Percentiles rank a stretch among this genome's conserved stretches.
phyloP scores from a whole-genome alignment of 1,140 invertebrate genomes.

The Saccostrea glomerata region DNA sequence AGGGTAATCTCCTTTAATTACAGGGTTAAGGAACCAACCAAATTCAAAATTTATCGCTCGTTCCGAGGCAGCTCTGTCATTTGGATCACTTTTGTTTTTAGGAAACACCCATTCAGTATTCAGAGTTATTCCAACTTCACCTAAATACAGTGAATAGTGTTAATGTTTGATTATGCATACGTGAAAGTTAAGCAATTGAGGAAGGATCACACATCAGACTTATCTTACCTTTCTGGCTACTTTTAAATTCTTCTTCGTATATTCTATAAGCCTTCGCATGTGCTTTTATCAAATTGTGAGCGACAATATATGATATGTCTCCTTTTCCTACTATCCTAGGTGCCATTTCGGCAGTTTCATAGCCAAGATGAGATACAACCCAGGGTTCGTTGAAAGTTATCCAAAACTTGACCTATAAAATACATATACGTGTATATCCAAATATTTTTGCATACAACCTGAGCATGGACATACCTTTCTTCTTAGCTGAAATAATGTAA shows the following conservation, averaged over 20 bases:
- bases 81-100: constrained; percentile 54
- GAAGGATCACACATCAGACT: no score
- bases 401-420: constrained; percentile 76
- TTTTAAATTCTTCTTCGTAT: constrained; percentile 65
- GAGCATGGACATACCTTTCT: no score
- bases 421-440: no score
- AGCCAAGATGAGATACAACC: constrained; percentile 67
- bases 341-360: constrained; percentile 65
- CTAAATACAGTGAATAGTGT: constrained; percentile 45
- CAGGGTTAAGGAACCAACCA: constrained; percentile 77
- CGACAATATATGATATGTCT: constrained; percentile 63
- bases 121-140: constrained; percentile 67
- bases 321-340: constrained; percentile 63
- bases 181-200: background rate
- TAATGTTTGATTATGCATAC: background rate
- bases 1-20: constrained; percentile 77
- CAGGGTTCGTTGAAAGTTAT: constrained; percentile 79
- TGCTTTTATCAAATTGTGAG: constrained; percentile 72
- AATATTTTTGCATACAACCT: no score
- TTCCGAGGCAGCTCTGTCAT: constrained; percentile 67
- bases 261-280: constrained; percentile 70
- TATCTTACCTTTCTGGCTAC: constrained; percentile 65
- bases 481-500: no score
- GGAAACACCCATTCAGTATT: constrained; percentile 62
- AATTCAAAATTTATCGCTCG: constrained; percentile 69